Conservation (phyloP, 2,888 invertebrate genomes). For the Seladonia tumulorum region DNA sequence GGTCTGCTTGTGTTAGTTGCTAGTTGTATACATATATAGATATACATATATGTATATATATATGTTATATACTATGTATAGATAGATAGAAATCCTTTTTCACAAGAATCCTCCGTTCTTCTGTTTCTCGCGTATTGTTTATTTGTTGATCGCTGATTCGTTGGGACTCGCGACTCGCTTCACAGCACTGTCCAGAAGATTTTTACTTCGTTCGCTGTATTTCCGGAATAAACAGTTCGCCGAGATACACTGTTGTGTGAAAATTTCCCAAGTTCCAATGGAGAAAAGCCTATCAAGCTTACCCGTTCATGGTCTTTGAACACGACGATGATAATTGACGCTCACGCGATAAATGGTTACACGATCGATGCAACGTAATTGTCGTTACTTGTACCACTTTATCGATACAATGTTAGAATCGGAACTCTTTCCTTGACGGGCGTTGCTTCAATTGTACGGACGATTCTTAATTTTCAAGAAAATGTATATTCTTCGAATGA, state of each 20-base stretch:
- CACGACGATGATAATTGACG: conserved; percentile 40
- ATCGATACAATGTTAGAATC: conserved; percentile 25
- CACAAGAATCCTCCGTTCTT: conserved; percentile 21
- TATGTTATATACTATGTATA: background rate
- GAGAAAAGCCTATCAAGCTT: background rate
- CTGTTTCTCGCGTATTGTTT: conserved; percentile 45
- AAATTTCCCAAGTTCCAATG: conserved; percentile 18
- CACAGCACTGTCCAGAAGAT: conserved; percentile 14
- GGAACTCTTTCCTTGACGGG: background rate
- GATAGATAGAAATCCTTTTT: conserved; percentile 20
- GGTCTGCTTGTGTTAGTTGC: background rate
- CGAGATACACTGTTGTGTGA: background rate
- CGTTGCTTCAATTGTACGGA: background rate
- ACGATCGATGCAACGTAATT: conserved; percentile 45
- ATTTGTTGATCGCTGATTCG: conserved; percentile 52
- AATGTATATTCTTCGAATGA: background rate
- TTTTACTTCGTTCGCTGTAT: background rate
- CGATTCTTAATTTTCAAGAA: background rate
- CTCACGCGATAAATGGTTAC: conserved; percentile 42
- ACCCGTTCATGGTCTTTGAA: conserved; percentile 8
- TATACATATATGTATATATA: background rate
- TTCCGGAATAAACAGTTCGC: conserved; percentile 17
- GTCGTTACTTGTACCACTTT: conserved; percentile 15
- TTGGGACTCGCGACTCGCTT: conserved; percentile 36
- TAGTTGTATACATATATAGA: background rate